Evolutionary conservation across 2,888 invertebrate species (phyloP).

Genomic region (Diarsia rubi): DNA sequence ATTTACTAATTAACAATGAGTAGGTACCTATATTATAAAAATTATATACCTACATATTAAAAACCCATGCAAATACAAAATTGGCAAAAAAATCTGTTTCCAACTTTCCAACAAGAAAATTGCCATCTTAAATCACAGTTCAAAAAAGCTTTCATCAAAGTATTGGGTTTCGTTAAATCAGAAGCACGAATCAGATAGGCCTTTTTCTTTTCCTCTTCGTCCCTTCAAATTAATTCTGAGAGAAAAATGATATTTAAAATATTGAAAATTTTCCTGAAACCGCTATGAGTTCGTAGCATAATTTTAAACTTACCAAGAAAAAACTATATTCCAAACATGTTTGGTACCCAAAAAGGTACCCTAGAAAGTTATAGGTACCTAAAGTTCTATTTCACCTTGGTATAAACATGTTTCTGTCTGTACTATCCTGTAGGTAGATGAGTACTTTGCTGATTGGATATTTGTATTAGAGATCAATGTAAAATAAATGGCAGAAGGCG

Average conservation of each 20-base stretch:
- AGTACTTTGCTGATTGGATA: conserved; percentile 33
- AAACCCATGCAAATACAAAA: background rate
- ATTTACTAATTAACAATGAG: background rate
- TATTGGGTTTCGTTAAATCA: conserved; percentile 45
- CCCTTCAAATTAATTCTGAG: conserved; percentile 23
- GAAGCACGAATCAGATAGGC: conserved; percentile 18
- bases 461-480: conserved; percentile 40
- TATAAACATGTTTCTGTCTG: background rate
- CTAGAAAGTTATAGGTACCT: background rate
- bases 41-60: background rate
- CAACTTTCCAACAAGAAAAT: background rate
- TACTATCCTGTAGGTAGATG: background rate
- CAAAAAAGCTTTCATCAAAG: conserved; percentile 26
- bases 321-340: background rate
- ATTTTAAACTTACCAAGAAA: background rate
- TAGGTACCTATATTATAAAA: background rate
- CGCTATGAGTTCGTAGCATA: background rate
- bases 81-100: background rate
- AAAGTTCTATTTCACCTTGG: background rate
- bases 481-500: conserved; percentile 26
- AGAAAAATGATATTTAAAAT: conserved; percentile 25
- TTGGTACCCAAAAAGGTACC: background rate
- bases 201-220: conserved; percentile 9
- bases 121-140: conserved; percentile 19
- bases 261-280: background rate